These are phyloP conservation scores for Taenaris catops DNA, from an alignment of 2,888 invertebrate genomes.

Conservation along the genomic window DNA sequence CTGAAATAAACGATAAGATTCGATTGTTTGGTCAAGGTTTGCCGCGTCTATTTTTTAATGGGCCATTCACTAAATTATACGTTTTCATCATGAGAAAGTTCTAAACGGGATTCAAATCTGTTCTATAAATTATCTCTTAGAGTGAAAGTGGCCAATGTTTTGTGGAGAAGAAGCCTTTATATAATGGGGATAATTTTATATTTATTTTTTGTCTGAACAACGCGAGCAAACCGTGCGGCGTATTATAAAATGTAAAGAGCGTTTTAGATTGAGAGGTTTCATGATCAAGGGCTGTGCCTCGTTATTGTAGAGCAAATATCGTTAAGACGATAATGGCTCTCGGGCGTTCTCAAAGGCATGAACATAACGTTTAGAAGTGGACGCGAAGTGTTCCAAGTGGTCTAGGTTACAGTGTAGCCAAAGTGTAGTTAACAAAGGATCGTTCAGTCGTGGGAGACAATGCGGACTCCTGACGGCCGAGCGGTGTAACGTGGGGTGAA, in stretches of 20 bases:
- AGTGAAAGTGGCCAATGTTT: constrained; percentile 51
- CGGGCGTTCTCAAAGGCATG: constrained; percentile 42
- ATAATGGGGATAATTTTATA: constrained; percentile 12
- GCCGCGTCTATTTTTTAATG: constrained; percentile 46
- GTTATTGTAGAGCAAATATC: constrained; percentile 56
- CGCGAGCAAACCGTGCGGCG: constrained; percentile 9
- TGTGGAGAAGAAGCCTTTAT: constrained; percentile 15
- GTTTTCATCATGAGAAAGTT: constrained; percentile 60
- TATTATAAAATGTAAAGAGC: constrained; percentile 25
- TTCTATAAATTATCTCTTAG: constrained; percentile 43
- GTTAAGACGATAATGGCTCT: constrained; percentile 45
- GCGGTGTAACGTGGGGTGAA: constrained; percentile 69
- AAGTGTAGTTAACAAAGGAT: constrained; percentile 70
- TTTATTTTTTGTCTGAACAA: constrained; percentile 14
- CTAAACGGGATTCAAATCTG: constrained; percentile 48
- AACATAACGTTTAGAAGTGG: constrained; percentile 55
- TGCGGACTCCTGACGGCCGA: constrained; percentile 55
- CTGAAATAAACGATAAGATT: constrained; percentile 41
- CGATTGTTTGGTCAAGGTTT: constrained; percentile 52
- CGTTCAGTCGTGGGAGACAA: constrained; percentile 64
- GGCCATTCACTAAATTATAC: constrained; percentile 62
- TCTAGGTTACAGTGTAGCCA: constrained; percentile 57
- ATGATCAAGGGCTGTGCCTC: constrained; percentile 41
- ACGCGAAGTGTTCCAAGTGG: constrained; percentile 57
- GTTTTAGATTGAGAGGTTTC: constrained; percentile 43